Evolutionary conservation across 2,113 vertebrate genomes (phyloP).

Genomic region (Cottus gobio): DNA sequence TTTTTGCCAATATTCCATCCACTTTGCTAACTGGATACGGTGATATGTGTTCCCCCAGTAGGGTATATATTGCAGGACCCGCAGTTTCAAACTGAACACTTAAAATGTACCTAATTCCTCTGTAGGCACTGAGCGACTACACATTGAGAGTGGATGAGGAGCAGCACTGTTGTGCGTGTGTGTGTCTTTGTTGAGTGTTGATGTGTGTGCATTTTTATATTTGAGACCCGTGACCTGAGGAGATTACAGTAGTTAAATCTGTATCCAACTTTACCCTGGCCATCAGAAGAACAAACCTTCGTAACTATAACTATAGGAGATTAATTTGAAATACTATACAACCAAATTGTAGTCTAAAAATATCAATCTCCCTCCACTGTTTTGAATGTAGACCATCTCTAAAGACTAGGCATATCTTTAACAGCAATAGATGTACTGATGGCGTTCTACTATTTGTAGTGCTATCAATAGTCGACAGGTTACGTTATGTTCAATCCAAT

Average conservation of each 20-base stretch:
- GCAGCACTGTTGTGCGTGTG: constrained; percentile 6
- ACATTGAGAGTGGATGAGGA: constrained; percentile 44
- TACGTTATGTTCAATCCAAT: constrained; percentile 29
- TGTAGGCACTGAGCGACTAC: constrained; percentile 34
- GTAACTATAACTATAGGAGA: neutral
- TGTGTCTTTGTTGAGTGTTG: constrained; percentile 26
- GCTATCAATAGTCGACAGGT: neutral
- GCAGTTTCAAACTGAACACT: constrained; percentile 31
- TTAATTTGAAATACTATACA: constrained; percentile 13
- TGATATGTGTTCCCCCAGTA: constrained; percentile 92
- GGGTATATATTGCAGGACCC: constrained; percentile 46
- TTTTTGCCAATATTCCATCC: constrained; percentile 95
- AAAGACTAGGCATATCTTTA: neutral
- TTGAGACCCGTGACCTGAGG: constrained; percentile 36
- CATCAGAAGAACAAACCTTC: neutral
- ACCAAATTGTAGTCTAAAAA: constrained; percentile 1
- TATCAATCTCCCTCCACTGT: neutral
- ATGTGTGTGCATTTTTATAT: constrained; percentile 36
- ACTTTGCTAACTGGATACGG: constrained; percentile 93
- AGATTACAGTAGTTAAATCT: constrained; percentile 6
- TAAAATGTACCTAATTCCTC: constrained; percentile 25
- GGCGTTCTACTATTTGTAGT: constrained; percentile 4
- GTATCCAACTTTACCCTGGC: neutral
- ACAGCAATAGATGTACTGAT: neutral
- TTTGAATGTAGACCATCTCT: neutral